Base-by-base conservation (phyloP, 2,797 vertebrate species). In the Iguana delicatissima region DNA sequence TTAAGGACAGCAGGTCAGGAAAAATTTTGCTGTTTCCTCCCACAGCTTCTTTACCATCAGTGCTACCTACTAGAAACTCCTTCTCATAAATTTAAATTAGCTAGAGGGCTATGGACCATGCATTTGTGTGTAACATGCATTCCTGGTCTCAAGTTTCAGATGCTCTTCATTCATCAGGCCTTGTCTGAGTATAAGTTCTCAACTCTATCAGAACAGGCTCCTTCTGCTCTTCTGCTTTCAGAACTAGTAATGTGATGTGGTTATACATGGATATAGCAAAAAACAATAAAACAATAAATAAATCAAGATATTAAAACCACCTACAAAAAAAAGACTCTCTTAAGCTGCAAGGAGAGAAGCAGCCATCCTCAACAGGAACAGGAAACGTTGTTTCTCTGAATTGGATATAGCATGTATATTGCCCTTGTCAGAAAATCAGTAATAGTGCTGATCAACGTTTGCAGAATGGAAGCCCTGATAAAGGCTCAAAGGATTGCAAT, bases 111-210 rank as follows among this genome's bases (percentile, higher is more conserved):
- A 50, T 13, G 5, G 69, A 29, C 6, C 4, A 74, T 18, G 26
- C 18, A 85, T 84, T n/a, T 83, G 81, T 38, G 50, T 52, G 46
- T 74, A 35, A 85, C 3, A n/a, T 57, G n/a, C 7, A 26, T 16
- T 86, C 29, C 73, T 35, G n/a, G n/a, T 18, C 80, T 85, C 90
- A 92, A 91, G 92, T 93, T 93, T 93, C 94, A 96, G 94, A 57
- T 94, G 92, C 89, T 96, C 94, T 87, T 93, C 95, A 96, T 94
- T 92, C 93, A 95, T 97, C 94, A 92, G 88, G 94, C 90, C 93
- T 92, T 93, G 83, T 42, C 72, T 92, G 92, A 94, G 94, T 91
- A 91, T 83, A 92, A 91, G 86, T 80, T 93, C 50, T 42, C 13
- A n/a, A 7, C 6, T 74, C 50, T 10, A 35, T 35, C 74, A n/a